Evolutionary conservation across 2,113 vertebrate genomes (phyloP).

Genomic region (Rhabdomys dilectus): DNA sequence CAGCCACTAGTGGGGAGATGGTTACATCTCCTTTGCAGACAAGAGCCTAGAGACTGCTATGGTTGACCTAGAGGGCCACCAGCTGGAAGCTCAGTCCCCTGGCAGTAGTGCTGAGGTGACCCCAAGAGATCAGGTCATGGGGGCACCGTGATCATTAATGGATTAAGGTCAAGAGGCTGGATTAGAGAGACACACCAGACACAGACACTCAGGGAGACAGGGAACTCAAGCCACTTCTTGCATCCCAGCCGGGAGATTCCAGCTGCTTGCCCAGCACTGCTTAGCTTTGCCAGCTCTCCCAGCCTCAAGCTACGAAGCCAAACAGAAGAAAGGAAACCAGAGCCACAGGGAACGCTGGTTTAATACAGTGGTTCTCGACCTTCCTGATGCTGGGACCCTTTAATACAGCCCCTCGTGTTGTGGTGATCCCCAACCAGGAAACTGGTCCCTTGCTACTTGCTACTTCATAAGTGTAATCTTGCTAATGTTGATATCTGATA

Average conservation of each 20-base stretch:
- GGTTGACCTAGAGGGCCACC: too few species aligned
- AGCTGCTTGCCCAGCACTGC: accelerated
- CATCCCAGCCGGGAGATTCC: accelerated
- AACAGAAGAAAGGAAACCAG: accelerated
- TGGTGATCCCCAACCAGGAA: background rate
- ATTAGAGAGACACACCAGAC: background rate
- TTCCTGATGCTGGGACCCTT: background rate
- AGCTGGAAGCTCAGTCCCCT: too few species aligned
- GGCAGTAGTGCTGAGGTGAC: background rate
- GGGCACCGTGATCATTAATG: too few species aligned
- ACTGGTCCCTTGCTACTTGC: background rate
- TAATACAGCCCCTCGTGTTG: background rate
- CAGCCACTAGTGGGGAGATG: background rate
- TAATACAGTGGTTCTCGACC: background rate
- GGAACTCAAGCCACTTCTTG: accelerated
- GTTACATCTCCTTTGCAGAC: background rate
- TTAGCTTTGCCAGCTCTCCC: background rate
- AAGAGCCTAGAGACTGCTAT: background rate
- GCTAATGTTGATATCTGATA: background rate
- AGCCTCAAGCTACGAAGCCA: background rate
- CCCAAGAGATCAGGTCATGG: background rate
- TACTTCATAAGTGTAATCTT: background rate
- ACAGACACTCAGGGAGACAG: background rate
- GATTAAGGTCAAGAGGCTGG: background rate
- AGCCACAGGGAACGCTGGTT: background rate